Percentiles rank a stretch among this genome's conserved stretches.
Conservation (phyloP, 2,797 vertebrate genomes). For the Chiroxiphia lanceolata region DNA sequence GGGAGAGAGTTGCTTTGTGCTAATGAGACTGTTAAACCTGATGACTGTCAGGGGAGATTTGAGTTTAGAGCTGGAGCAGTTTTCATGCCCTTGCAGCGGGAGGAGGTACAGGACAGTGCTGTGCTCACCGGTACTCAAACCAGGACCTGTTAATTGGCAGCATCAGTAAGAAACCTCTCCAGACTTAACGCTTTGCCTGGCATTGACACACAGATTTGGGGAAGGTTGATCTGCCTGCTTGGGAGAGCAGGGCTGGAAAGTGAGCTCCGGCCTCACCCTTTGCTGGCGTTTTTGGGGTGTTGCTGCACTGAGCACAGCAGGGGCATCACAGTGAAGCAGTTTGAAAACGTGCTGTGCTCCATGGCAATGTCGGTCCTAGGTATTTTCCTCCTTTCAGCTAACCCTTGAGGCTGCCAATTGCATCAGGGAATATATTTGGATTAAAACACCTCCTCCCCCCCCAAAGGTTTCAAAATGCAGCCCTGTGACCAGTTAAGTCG, state of each 20-base stretch:
- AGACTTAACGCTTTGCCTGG: neutral
- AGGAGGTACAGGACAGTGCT: neutral
- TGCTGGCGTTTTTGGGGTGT: neutral
- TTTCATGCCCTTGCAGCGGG: neutral
- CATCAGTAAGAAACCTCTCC: neutral
- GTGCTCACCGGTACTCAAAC: neutral
- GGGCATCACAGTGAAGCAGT: fast-evolving
- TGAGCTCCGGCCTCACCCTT: neutral
- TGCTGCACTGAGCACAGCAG: neutral
- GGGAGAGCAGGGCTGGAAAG: neutral
- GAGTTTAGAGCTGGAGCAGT: neutral
- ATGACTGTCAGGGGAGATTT: neutral
- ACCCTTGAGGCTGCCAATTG: neutral
- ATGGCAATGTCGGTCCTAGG: neutral
- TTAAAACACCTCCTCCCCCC: neutral
- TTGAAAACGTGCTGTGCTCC: neutral
- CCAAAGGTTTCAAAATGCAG: neutral
- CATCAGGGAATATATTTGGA: neutral
- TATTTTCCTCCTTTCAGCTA: neutral
- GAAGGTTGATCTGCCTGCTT: neutral
- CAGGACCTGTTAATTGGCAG: neutral
- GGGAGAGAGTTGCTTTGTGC: neutral
- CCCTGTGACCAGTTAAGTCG: neutral
- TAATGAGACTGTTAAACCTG: neutral
- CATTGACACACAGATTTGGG: fast-evolving